These are phyloP conservation scores for Pollenia griseotomentosa DNA, from an alignment of 2,888 invertebrate species.

Conservation along the genomic window DNA sequence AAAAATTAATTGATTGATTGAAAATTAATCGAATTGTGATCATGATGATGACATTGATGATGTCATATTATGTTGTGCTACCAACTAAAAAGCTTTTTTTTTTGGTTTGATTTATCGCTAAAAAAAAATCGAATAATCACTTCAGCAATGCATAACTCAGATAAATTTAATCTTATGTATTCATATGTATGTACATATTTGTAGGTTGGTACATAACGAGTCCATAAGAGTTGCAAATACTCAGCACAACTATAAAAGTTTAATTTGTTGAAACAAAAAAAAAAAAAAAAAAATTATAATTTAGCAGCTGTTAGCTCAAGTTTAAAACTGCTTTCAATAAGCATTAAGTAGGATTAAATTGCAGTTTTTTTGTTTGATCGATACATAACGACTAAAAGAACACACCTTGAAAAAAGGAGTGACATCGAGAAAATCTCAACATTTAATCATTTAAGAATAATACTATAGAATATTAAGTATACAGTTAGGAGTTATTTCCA, in stretches of 20 bases:
- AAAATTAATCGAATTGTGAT: constrained; percentile 27
- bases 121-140: constrained; percentile 1
- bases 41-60: constrained; percentile 46
- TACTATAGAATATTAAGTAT: no score
- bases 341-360: constrained; percentile 16
- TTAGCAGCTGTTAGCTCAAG: constrained; percentile 56
- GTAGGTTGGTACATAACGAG: not conserved
- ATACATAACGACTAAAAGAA: not conserved
- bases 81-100: constrained; percentile 23
- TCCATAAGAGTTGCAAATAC: not conserved
- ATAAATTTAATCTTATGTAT: not conserved
- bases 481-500: no score
- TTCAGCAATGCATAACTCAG: not conserved
- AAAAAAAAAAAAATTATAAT: constrained; percentile 3
- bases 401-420: not conserved
- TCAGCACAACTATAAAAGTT: constrained; percentile 5
- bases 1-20: constrained; percentile 20
- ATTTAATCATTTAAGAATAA: no score
- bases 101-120: constrained; percentile 10
- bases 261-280: not conserved
- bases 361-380: not conserved
- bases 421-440: not conserved
- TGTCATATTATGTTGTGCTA: constrained; percentile 49
- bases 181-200: no score
- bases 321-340: constrained; percentile 45